Evolutionary conservation across 2,888 invertebrate genomes (phyloP), one percentile per base, ranked within the genome.

Genomic region (Thelaira solivaga): DNA sequence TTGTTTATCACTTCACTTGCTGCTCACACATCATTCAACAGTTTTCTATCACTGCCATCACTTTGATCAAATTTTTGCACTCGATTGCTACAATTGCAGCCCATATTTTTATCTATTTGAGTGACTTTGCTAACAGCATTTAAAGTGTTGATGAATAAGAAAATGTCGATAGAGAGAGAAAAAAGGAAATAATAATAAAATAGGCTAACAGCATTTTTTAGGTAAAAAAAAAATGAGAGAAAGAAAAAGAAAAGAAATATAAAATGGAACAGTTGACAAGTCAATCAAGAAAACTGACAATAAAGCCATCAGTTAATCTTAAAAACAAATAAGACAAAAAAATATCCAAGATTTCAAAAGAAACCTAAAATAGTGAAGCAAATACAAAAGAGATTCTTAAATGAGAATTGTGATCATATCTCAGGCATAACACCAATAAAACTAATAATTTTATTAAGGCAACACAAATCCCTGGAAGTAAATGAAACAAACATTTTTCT

Each of bases 241-340:
- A 20, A 31, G 2, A 49, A 36, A n/a, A 18, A n/a, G n/a, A n/a
- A n/a, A 31, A 10, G 24, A 47, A 49, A 41, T 10, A 39, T 36
- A 8, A 53, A 61, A 53, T 53, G 1, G 20, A 72, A 59, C 69
- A 69, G 43, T 67, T 71, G 77, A 65, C 65, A 80, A 67, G 73
- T 67, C 73, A 67, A 67, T 74, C 51, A 74, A 36, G 61, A 53
- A 45, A 49, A 49, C 22, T 67, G 57, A 73, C 41, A 73, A 59
- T 65, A 57, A 65, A 73, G 55, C 34, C 57, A 73, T 73, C 73
- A 73, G 41, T 73, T 64, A 59, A 31, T 55, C 41, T 31, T 22
- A 16, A 64, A 39, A 18, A 49, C 22, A 24, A 41, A 51, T 34
- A 34, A n/a, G n/a, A n/a, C n/a, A n/a, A n/a, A n/a, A 13, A 59